Percentiles rank a stretch among this genome's conserved stretches.
Conservation (phyloP, 2,888 invertebrate species). For the Drosophila merina region DNA sequence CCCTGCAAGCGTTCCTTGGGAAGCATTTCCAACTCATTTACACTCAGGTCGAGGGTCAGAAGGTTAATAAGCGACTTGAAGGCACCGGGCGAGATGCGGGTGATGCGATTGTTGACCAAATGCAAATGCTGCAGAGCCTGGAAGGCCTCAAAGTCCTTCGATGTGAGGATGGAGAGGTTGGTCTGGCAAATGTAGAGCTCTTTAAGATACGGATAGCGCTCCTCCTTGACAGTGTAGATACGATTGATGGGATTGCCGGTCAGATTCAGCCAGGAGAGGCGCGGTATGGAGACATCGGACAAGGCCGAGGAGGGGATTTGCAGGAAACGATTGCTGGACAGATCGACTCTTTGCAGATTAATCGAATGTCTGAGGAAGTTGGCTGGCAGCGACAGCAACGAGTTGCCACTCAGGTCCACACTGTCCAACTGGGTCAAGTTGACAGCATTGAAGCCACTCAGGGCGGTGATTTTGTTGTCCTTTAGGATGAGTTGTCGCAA, state of each 20-base stretch:
- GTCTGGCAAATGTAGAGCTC: slow-evolving; percentile 92
- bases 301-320: slow-evolving; percentile 90
- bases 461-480: slow-evolving; percentile 89
- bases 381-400: slow-evolving; percentile 90
- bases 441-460: slow-evolving; percentile 91
- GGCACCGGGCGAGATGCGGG: slow-evolving; percentile 92
- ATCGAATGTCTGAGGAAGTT: slow-evolving; percentile 92
- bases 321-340: slow-evolving; percentile 91
- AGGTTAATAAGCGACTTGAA: slow-evolving; percentile 91
- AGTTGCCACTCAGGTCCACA: slow-evolving; percentile 91
- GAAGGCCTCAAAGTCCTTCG: slow-evolving; percentile 93
- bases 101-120: slow-evolving; percentile 89
- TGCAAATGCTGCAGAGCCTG: slow-evolving; percentile 90
- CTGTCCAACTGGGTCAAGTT: slow-evolving; percentile 90
- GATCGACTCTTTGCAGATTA: slow-evolving; percentile 89
- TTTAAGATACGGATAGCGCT: slow-evolving; percentile 91
- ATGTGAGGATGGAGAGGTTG: slow-evolving; percentile 92
- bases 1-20: slow-evolving; percentile 94
- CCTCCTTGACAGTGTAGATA: slow-evolving; percentile 88
- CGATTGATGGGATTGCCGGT: slow-evolving; percentile 92
- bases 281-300: slow-evolving; percentile 89
- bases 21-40: slow-evolving; percentile 92
- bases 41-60: slow-evolving; percentile 91
- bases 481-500: slow-evolving; percentile 90
- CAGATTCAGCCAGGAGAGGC: slow-evolving; percentile 90